These are phyloP conservation scores for Rhynchomys soricoides DNA, from an alignment of 2,113 vertebrate genomes.

Conservation along the genomic window DNA sequence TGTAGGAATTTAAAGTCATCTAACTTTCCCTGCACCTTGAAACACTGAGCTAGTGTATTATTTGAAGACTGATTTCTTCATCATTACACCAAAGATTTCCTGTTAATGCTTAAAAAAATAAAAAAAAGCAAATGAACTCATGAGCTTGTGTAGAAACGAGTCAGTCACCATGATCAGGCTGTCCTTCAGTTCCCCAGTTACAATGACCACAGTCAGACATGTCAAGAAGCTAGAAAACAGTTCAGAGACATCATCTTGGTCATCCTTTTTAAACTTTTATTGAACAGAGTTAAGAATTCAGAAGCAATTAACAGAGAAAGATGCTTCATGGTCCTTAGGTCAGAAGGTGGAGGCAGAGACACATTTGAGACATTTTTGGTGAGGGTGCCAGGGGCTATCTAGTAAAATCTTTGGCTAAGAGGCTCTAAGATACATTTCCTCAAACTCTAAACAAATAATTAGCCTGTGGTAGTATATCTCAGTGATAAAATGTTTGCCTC, in stretches of 20 bases:
- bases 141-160: neutral
- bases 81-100: slow-evolving; percentile 41
- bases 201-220: neutral
- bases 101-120: slow-evolving; percentile 3
- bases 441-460: neutral
- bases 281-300: slow-evolving; percentile 7
- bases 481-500: neutral
- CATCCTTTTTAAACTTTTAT: slow-evolving; percentile 27
- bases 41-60: neutral
- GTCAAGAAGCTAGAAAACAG: neutral
- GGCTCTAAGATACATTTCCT: neutral
- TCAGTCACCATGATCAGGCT: neutral
- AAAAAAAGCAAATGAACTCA: slow-evolving; percentile 16
- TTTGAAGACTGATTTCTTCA: slow-evolving; percentile 1
- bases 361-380: neutral
- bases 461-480: neutral
- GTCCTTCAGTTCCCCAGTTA: neutral
- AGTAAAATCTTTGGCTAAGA: neutral
- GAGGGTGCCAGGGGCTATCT: neutral
- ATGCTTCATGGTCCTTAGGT: neutral
- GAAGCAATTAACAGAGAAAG: neutral
- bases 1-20: neutral
- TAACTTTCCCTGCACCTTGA: neutral
- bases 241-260: neutral
- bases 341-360: neutral